These are phyloP conservation scores for Oxyruncus cristatus DNA, from an alignment of 2,113 vertebrate genomes.

Conservation along the genomic window DNA sequence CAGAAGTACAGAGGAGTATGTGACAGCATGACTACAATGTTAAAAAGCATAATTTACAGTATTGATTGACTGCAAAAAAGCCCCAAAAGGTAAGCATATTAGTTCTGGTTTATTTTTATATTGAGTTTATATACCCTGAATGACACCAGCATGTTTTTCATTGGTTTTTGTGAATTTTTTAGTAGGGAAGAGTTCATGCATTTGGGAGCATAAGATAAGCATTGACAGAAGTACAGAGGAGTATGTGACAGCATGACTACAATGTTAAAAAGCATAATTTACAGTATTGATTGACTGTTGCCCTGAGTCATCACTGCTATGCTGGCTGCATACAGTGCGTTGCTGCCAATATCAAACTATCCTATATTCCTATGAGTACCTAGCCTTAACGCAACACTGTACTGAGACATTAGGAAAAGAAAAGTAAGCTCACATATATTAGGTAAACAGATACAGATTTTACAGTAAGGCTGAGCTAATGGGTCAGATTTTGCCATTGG, in stretches of 20 bases:
- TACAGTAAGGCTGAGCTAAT: not conserved
- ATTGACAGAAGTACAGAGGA: not conserved
- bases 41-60: not conserved
- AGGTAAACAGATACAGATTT: not conserved
- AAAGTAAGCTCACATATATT: not conserved
- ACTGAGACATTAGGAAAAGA: not conserved
- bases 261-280: not conserved
- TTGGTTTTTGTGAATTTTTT: not conserved
- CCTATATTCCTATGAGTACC: not conserved
- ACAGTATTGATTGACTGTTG: not conserved
- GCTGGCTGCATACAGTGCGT: not conserved
- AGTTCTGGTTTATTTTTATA: not conserved
- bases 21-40: accelerated
- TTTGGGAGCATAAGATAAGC: not conserved
- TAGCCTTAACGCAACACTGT: not conserved
- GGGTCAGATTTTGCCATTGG: not conserved
- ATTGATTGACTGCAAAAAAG: not conserved
- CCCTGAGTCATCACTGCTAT: not conserved
- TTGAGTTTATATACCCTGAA: not conserved
- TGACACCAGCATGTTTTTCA: not conserved
- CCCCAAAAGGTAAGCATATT: not conserved
- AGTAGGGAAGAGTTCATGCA: not conserved
- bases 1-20: not conserved
- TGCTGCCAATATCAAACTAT: not conserved
- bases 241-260: not conserved